phyloP scores from a whole-genome alignment of 64 coral and sea anemone genomes.

The Hydrozoanthus tunicans region DNA sequence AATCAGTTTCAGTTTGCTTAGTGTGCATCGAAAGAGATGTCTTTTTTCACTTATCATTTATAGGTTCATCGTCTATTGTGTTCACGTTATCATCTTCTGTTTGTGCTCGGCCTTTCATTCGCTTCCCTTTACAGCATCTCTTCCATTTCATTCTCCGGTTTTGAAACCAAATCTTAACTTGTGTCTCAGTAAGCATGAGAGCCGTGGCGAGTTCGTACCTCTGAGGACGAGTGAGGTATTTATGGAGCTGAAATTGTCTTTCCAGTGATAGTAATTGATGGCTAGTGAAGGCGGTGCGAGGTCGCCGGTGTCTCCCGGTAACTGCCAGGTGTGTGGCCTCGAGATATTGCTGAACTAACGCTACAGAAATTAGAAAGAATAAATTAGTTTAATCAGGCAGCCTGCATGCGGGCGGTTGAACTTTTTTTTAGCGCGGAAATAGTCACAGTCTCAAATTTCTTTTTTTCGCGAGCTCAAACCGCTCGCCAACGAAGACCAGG shows the following conservation, averaged over 20 bases:
- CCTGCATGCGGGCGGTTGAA: too few relatives aligned
- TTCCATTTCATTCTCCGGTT: constrained; percentile 97
- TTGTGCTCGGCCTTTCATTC: constrained; percentile 19
- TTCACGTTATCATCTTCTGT: constrained; percentile 8
- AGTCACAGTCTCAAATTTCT: background rate
- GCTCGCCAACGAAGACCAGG: too few relatives aligned
- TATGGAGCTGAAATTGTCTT: constrained; percentile 87
- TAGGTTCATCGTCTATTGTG: background rate
- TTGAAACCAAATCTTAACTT: constrained; percentile 98
- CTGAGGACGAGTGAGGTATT: constrained; percentile 92
- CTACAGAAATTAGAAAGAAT: background rate
- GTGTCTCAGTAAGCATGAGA: constrained; percentile 89
- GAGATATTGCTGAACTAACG: constrained; percentile 65
- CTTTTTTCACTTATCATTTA: constrained; percentile 11
- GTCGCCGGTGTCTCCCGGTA: constrained; percentile 84
- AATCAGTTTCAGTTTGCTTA: background rate
- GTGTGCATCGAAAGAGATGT: background rate
- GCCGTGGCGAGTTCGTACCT: constrained; percentile 87
- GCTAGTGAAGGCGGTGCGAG: constrained; percentile 90
- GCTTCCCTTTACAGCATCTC: constrained; percentile 67
- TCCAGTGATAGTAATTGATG: constrained; percentile 88
- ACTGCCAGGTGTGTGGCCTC: constrained; percentile 59
- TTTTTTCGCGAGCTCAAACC: too few relatives aligned
- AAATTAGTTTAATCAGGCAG: background rate
- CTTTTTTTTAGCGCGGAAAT: background rate